phyloP scores from a whole-genome alignment of 2,113 vertebrate species.

The Columba livia region DNA sequence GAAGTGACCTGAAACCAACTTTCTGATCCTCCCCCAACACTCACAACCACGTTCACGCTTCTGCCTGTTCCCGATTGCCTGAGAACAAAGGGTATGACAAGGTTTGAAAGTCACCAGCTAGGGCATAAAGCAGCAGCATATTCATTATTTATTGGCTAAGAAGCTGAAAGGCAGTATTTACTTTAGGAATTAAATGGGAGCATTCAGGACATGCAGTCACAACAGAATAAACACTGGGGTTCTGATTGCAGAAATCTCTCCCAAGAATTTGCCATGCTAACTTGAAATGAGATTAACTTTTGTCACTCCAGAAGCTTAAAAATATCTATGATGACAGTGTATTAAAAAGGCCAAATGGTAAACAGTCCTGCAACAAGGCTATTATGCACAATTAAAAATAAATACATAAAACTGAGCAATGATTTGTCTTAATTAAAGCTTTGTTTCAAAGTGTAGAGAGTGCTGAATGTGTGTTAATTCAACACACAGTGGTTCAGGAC shows the following conservation, averaged over 20 bases:
- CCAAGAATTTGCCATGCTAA: constrained; percentile 5
- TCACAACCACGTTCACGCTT: neutral
- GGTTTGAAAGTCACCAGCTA: constrained; percentile 14
- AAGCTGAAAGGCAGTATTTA: constrained; percentile 34
- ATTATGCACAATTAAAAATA: neutral
- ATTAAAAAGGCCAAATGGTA: neutral
- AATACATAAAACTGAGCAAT: neutral
- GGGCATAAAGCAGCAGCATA: neutral
- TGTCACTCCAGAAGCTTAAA: neutral
- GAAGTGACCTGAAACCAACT: neutral
- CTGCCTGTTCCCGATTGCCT: neutral
- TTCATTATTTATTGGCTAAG: constrained; percentile 25
- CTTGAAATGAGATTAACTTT: neutral
- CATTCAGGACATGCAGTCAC: neutral
- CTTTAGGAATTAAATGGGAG: constrained; percentile 44
- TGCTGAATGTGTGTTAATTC: neutral
- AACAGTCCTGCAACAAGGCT: neutral
- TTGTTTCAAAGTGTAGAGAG: neutral
- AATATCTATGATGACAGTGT: neutral
- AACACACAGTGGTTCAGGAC: neutral
- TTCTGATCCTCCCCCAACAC: neutral
- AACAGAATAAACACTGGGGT: neutral
- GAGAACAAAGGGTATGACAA: constrained; percentile 6
- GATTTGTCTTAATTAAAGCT: neutral
- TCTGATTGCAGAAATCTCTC: neutral